Percentiles rank a stretch among this genome's conserved stretches.
These are phyloP conservation scores for Eucidaris tribuloides DNA, from an alignment of 35 echinoderm and acorn worm species.

Conservation along the genomic window DNA sequence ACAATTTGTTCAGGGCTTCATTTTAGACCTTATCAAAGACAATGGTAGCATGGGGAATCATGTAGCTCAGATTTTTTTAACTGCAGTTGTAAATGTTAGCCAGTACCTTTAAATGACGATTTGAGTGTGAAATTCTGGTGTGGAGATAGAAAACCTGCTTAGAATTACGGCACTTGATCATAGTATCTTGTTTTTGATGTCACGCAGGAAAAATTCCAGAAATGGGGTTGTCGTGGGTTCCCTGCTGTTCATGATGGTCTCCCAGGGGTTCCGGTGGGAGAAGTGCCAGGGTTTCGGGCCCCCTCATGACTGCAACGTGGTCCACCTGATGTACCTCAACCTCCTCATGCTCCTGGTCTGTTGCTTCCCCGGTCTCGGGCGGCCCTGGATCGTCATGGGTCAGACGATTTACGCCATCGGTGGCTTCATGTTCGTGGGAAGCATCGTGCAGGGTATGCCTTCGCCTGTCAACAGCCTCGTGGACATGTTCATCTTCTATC, in stretches of 20 bases:
- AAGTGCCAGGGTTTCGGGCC: neutral
- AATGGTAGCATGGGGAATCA: neutral
- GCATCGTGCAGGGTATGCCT: conserved; percentile 1
- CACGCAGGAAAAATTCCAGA: conserved; percentile 1
- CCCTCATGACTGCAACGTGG: neutral
- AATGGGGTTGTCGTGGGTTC: neutral
- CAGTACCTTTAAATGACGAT: neutral
- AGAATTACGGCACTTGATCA: neutral
- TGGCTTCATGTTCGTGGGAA: conserved; percentile 1
- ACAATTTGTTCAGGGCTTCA: too few relatives aligned
- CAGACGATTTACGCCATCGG: conserved; percentile 8
- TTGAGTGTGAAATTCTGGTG: neutral
- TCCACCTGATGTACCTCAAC: conserved; percentile 19
- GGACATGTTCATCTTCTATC: conserved; percentile 28
- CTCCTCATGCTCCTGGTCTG: neutral
- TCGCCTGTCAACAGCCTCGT: neutral
- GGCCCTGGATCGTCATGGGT: conserved; percentile 17
- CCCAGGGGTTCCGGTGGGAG: neutral
- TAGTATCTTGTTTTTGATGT: neutral
- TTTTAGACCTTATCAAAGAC: too few relatives aligned
- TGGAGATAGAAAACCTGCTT: neutral
- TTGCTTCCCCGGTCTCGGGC: neutral
- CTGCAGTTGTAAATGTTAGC: neutral
- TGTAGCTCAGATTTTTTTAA: neutral
- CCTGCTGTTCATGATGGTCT: conserved; percentile 12